Base-by-base conservation (phyloP, 2,888 invertebrate genomes). In the Linnaemya vulpina region DNA sequence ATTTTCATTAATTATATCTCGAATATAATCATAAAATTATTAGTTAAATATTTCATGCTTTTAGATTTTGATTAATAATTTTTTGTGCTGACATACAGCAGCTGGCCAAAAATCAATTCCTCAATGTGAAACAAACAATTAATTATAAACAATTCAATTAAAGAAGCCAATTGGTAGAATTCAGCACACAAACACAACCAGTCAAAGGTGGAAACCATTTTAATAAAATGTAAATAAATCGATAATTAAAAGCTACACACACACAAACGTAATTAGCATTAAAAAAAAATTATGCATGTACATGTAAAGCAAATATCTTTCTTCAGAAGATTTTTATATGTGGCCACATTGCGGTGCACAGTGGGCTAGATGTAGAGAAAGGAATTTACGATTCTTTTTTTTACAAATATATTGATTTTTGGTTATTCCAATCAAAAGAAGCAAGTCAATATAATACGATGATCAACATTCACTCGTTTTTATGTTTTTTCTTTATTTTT, bases 21-120 rank as follows among this genome's bases (percentile, higher is more conserved):
- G n/a, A n/a, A 40, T 40, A 40, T 40, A 40, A 40, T 40, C 8
- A 9, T 40, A 38, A 15, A 35, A 35, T 62, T 20, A 73, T 49
- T 46, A 10, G 9, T 55, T 30, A 15, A 46, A 76, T 43, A 51
- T 62, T 78, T 78, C 7, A 46, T 68, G 46, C 30, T 68, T 68
- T 25, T 55, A 20, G 3, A 78, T 62, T 7, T 58, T 55, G 65
- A 71, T 70, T 73, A 73, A 58, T 74, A 51, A 74, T 30, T 51
- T n/a, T 62, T 46, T 55, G 20, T 43, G 51, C 49, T 73, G 73
- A 78, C 65, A 67, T 35, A 62, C 77, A 77, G 73, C 77, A 83
- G 83, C 73, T 83, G 83, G 67, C 38, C 38, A 25, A 68, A 68
- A 73, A 83, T 78, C 73, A 77, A 58, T 49, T 38, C 40, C 35